Conservation (phyloP, 2,888 invertebrate genomes). For the Malthinus seriepunctatus region DNA sequence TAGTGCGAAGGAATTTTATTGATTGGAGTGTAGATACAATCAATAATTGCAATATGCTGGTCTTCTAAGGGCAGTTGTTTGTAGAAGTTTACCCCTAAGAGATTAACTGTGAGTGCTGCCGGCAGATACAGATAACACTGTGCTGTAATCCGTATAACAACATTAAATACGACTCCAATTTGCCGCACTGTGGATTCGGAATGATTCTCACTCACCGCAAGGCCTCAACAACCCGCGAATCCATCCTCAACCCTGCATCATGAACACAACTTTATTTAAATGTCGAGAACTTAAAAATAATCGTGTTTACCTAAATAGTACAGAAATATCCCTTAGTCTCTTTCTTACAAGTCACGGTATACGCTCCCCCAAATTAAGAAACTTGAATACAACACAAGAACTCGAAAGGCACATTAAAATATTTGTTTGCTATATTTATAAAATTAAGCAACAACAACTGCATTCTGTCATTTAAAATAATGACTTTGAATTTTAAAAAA, state of each 20-base stretch:
- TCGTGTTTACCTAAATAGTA: slow-evolving; percentile 42
- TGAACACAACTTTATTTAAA: slow-evolving; percentile 39
- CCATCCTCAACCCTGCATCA: slow-evolving; percentile 39
- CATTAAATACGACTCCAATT: slow-evolving; percentile 60
- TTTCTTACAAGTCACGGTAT: slow-evolving; percentile 38
- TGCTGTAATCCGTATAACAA: slow-evolving; percentile 57
- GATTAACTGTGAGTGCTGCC: slow-evolving; percentile 52
- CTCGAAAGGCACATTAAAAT: slow-evolving; percentile 41
- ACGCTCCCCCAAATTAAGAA: slow-evolving; percentile 41
- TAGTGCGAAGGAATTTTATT: slow-evolving; percentile 22
- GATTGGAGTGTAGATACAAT: slow-evolving; percentile 24
- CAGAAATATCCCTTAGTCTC: slow-evolving; percentile 38
- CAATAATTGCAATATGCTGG: slow-evolving; percentile 30
- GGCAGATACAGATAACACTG: slow-evolving; percentile 53
- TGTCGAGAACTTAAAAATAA: slow-evolving; percentile 43
- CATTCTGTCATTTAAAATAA: slow-evolving; percentile 35
- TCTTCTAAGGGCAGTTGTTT: slow-evolving; percentile 29
- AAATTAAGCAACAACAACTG: slow-evolving; percentile 41
- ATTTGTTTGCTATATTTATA: slow-evolving; percentile 44
- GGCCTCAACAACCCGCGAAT: slow-evolving; percentile 45
- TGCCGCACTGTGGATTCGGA: slow-evolving; percentile 58
- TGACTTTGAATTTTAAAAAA: slow-evolving; percentile 33
- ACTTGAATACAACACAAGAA: slow-evolving; percentile 32
- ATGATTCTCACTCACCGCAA: slow-evolving; percentile 51
- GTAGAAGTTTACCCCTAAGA: slow-evolving; percentile 40